Percentiles rank a stretch among this genome's conserved stretches.
Evolutionary conservation across 2,797 vertebrate species (phyloP).

Genomic region (Naso thynnoides): DNA sequence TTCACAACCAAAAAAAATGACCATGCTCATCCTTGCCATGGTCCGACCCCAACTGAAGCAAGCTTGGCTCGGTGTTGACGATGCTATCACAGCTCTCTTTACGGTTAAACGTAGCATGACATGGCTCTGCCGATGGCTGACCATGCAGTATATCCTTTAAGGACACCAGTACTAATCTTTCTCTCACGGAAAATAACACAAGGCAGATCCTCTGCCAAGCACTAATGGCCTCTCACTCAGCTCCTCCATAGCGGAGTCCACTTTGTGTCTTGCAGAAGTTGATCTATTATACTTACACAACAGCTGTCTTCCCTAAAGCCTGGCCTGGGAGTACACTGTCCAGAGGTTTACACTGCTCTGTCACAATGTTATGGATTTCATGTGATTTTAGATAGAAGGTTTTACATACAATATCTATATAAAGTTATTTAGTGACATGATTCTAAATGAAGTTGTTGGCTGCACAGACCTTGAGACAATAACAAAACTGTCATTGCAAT

Average conservation of each 20-base stretch:
- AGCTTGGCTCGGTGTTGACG: conserved; percentile 4
- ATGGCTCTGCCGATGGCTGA: background rate
- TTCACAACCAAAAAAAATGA: background rate
- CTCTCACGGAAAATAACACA: conserved; percentile 25
- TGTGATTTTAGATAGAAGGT: conserved; percentile 20
- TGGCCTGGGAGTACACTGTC: conserved; percentile 33
- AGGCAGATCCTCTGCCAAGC: conserved; percentile 23
- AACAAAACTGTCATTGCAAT: conserved; percentile 15
- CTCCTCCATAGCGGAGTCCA: conserved; percentile 34
- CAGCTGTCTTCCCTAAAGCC: conserved; percentile 44
- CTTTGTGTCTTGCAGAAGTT: conserved; percentile 43
- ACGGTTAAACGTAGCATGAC: conserved; percentile 1
- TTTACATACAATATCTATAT: conserved; percentile 18
- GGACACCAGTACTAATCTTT: background rate
- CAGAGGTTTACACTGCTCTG: conserved; percentile 55
- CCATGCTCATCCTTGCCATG: background rate
- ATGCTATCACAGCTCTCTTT: background rate
- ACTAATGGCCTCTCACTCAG: conserved; percentile 26
- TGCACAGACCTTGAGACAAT: conserved; percentile 2
- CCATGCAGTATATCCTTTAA: conserved; percentile 9
- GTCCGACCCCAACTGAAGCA: background rate
- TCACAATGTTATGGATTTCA: conserved; percentile 43
- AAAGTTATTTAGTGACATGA: too few relatives aligned
- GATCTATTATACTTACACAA: conserved; percentile 59
- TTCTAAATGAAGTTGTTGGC: conserved; percentile 5